These are phyloP conservation scores for Campaea margaritaria DNA, from an alignment of 2,888 invertebrate genomes.

Conservation along the genomic window DNA sequence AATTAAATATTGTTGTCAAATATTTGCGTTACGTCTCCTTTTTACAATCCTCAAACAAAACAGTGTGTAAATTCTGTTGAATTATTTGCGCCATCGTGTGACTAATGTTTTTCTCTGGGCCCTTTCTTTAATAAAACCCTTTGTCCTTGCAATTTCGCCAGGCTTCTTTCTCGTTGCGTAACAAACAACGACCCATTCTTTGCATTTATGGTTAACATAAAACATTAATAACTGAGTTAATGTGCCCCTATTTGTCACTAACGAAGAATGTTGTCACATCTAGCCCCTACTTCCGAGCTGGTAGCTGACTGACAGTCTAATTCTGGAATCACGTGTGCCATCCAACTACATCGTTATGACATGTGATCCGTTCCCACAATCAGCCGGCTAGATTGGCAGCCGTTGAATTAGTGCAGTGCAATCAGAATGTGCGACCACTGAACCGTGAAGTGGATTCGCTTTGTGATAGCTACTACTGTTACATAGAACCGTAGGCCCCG, in stretches of 20 bases:
- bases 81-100: constrained; percentile 20
- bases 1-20: constrained; percentile 27
- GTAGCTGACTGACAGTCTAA: not conserved
- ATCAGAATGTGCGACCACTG: constrained; percentile 53
- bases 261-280: no score
- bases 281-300: no score
- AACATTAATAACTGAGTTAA: no score
- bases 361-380: constrained; percentile 22
- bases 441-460: constrained; percentile 58
- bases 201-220: not conserved
- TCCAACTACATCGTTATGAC: not conserved
- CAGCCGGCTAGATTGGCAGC: constrained; percentile 27
- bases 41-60: constrained; percentile 18
- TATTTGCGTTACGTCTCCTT: constrained; percentile 19
- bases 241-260: no score
- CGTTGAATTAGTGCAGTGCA: constrained; percentile 50
- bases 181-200: not conserved
- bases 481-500: no score
- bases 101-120: constrained; percentile 7
- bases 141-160: constrained; percentile 3
- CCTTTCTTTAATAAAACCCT: not conserved
- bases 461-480: constrained; percentile 44
- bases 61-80: constrained; percentile 18
- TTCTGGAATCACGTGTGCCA: not conserved
- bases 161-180: not conserved